Conservation (phyloP, 2,888 invertebrate genomes). For the Epistrophe eligans region DNA sequence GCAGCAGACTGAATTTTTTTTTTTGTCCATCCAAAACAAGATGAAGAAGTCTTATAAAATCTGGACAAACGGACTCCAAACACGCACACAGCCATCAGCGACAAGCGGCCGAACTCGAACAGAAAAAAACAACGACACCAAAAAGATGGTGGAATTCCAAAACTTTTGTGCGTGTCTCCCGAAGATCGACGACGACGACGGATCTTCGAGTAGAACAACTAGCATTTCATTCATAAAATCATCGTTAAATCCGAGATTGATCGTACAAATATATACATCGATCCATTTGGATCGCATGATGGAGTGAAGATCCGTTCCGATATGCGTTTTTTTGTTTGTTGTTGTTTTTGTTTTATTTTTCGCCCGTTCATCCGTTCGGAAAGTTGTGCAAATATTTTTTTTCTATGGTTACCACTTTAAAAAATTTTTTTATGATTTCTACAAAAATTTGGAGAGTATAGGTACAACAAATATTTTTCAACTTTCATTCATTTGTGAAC, state of each 20-base stretch:
- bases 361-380: conserved; percentile 75
- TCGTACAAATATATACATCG: conserved; percentile 45
- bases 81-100: conserved; percentile 55
- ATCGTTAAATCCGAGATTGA: conserved; percentile 65
- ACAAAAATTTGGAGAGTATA: background rate
- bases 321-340: conserved; percentile 46
- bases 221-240: conserved; percentile 74
- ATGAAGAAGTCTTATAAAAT: conserved; percentile 74
- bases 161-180: conserved; percentile 79
- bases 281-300: conserved; percentile 39
- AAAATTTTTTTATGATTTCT: background rate
- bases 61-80: conserved; percentile 70
- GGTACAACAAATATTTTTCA: too few species aligned
- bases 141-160: conserved; percentile 76
- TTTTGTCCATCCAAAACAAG: conserved; percentile 44
- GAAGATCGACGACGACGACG: conserved; percentile 20
- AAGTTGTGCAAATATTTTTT: conserved; percentile 30
- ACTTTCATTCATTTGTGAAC: too few species aligned
- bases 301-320: conserved; percentile 58
- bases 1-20: conserved; percentile 68
- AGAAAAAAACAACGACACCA: conserved; percentile 16
- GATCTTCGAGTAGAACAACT: conserved; percentile 46
- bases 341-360: conserved; percentile 6
- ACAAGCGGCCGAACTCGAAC: background rate
- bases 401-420: conserved; percentile 3